phyloP scores from a whole-genome alignment of 1,140 invertebrate species.

The Epicauta chinensis region DNA sequence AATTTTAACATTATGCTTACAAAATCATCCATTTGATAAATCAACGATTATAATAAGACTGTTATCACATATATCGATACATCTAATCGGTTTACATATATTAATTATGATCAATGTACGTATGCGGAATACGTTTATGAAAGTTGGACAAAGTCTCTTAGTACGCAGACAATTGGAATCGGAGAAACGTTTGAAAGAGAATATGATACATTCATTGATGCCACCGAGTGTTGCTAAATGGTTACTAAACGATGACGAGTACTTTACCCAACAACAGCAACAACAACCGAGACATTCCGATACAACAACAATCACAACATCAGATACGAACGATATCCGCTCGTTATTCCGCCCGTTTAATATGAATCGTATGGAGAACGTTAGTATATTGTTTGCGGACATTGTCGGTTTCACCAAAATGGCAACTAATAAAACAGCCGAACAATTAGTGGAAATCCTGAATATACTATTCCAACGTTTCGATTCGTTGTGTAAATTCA shows the following conservation, averaged over 20 bases:
- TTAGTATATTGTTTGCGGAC: constrained; percentile 97
- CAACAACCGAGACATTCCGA: constrained; percentile 44
- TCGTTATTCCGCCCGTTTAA: constrained; percentile 88
- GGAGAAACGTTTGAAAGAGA: constrained; percentile 92
- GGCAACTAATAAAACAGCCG: constrained; percentile 92
- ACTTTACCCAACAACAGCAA: constrained; percentile 29
- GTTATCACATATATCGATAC: constrained; percentile 81
- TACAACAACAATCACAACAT: constrained; percentile 42
- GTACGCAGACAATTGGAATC: constrained; percentile 82
- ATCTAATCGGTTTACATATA: constrained; percentile 89
- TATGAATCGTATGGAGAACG: constrained; percentile 93
- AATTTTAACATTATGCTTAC: constrained; percentile 43
- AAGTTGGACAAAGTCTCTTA: constrained; percentile 86
- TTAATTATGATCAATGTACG: constrained; percentile 87
- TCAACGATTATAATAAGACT: constrained; percentile 34
- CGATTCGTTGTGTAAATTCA: constrained; percentile 74
- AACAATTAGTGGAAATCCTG: constrained; percentile 79
- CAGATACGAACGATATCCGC: constrained; percentile 55
- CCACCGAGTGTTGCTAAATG: constrained; percentile 84
- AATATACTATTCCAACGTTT: constrained; percentile 96
- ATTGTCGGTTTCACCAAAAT: constrained; percentile 97
- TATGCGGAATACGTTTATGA: constrained; percentile 93
- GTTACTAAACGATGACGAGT: constrained; percentile 55
- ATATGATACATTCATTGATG: constrained; percentile 97
- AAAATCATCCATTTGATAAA: not conserved